Conservation (phyloP, 2,113 vertebrate species). For the Phainopepla nitens region DNA sequence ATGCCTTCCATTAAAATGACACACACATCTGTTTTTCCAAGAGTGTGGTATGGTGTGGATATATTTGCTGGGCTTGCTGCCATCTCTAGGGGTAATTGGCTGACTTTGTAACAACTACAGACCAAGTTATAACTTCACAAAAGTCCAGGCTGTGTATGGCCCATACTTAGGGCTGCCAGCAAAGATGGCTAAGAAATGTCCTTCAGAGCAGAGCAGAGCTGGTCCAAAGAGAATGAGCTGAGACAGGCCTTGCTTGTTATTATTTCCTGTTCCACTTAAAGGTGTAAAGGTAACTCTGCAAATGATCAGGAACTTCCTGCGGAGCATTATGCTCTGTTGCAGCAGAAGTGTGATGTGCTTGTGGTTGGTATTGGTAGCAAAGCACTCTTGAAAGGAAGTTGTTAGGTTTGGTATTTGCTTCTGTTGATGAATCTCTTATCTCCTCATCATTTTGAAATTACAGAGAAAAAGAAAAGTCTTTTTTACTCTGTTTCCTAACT, state of each 20-base stretch:
- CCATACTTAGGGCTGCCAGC: not conserved
- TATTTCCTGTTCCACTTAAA: not conserved
- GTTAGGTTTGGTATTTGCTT: not conserved
- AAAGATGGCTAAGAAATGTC: not conserved
- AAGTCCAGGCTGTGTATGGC: not conserved
- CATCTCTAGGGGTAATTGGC: constrained; percentile 8
- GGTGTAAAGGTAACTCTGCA: not conserved
- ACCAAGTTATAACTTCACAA: not conserved
- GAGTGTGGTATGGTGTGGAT: not conserved
- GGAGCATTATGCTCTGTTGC: not conserved
- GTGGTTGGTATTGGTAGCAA: not conserved
- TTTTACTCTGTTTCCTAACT: not conserved
- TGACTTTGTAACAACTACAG: not conserved
- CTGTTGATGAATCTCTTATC: fast-evolving
- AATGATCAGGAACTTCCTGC: not conserved
- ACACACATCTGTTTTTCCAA: not conserved
- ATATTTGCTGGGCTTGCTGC: constrained; percentile 20
- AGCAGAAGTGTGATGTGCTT: not conserved
- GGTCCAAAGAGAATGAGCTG: not conserved
- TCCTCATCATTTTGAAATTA: not conserved
- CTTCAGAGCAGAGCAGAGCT: not conserved
- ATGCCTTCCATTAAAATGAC: not conserved
- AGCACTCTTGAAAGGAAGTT: not conserved
- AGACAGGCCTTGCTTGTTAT: not conserved
- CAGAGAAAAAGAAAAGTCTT: not conserved